phyloP scores from a whole-genome alignment of 1,140 invertebrate species.

The Sipha flava region DNA sequence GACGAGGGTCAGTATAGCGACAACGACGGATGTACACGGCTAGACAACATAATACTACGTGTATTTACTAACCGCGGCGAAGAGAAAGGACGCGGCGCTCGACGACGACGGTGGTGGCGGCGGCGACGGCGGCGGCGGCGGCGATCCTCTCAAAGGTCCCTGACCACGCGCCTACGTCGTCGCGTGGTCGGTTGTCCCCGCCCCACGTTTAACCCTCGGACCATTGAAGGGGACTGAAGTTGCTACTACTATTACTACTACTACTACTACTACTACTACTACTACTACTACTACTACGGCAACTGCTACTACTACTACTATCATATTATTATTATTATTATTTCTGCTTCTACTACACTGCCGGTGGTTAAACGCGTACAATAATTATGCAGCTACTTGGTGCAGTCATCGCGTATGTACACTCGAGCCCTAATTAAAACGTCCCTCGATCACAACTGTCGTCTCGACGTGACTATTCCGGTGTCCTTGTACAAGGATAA shows the following conservation, averaged over 20 bases:
- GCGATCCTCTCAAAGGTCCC: conserved; percentile 22
- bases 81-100: no score
- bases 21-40: background rate
- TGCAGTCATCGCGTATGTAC: background rate
- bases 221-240: background rate
- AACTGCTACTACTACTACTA: background rate
- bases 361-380: background rate
- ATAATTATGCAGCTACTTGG: background rate
- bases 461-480: background rate
- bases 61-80: background rate
- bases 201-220: conserved; percentile 30
- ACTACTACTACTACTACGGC: background rate
- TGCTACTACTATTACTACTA: background rate
- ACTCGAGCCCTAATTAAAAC: background rate
- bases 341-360: background rate
- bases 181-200: conserved; percentile 23
- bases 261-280: background rate
- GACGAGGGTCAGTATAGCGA: conserved; percentile 5
- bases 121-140: background rate
- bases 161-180: conserved; percentile 22
- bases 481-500: conserved; percentile 7
- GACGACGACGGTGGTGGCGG: background rate
- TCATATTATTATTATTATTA: background rate
- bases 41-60: conserved; percentile 13
- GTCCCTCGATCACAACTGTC: no score